Conservation (phyloP, 2,113 vertebrate species). For the Rostratula benghalensis region DNA sequence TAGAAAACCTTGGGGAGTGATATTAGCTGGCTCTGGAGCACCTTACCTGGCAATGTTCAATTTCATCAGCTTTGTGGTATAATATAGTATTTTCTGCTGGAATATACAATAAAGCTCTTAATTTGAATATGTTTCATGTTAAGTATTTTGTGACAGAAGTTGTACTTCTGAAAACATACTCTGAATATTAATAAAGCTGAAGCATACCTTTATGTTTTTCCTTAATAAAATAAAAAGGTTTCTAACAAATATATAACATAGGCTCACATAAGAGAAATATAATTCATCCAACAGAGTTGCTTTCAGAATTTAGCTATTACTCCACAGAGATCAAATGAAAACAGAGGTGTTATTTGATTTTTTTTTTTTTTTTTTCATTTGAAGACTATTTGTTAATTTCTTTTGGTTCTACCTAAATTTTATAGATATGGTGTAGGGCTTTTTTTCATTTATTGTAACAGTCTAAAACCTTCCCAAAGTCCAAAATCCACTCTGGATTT, state of each 20-base stretch:
- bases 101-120: background rate
- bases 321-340: background rate
- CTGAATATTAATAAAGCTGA: background rate
- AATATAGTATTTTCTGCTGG: background rate
- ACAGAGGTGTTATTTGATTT: background rate
- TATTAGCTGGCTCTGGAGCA: background rate
- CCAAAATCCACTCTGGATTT: background rate
- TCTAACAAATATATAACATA: background rate
- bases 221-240: background rate
- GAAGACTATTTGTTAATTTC: background rate
- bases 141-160: background rate
- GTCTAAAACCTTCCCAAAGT: background rate
- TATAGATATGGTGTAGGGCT: accelerated
- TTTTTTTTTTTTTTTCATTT: background rate
- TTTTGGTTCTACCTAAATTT: background rate
- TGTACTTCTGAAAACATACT: background rate
- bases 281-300: background rate
- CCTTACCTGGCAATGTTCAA: background rate
- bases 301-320: background rate
- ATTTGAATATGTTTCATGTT: background rate
- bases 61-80: background rate
- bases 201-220: background rate
- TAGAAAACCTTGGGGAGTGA: background rate
- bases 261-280: background rate
- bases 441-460: background rate